A percentile compares a stretch with the other conserved stretches of the same genome.
phyloP scores from a whole-genome alignment of 2,797 vertebrate genomes.

The Cossypha dichroa region DNA sequence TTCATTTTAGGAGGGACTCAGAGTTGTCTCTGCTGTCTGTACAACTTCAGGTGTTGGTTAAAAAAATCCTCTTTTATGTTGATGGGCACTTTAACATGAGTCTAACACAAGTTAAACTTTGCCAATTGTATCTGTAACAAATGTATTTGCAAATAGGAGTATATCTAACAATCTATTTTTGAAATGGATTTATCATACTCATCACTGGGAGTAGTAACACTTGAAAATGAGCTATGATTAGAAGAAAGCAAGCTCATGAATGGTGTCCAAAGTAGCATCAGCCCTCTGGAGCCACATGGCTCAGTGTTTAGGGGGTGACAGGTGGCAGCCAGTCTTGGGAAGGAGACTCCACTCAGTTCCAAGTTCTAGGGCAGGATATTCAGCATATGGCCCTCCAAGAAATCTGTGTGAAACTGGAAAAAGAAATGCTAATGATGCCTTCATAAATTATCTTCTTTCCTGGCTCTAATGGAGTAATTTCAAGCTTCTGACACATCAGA shows the following conservation, averaged over 20 bases:
- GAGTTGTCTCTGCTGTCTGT: background rate
- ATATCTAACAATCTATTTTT: background rate
- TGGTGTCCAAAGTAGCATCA: background rate
- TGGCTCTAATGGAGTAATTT: background rate
- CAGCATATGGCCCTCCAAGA: background rate
- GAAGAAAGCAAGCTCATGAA: background rate
- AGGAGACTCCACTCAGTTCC: conserved; percentile 11
- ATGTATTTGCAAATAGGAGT: background rate
- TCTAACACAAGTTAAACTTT: background rate
- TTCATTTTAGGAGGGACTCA: background rate
- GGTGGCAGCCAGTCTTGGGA: conserved; percentile 7
- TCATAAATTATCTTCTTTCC: background rate
- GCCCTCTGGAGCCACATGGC: conserved; percentile 24
- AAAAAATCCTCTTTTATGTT: background rate
- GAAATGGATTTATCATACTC: background rate
- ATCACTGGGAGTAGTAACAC: background rate
- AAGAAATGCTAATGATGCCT: conserved; percentile 3
- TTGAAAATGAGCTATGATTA: background rate
- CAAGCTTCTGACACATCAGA: background rate
- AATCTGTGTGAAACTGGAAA: background rate
- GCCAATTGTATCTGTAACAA: background rate
- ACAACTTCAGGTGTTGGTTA: background rate
- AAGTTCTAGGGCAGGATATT: background rate
- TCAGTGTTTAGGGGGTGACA: conserved; percentile 19
- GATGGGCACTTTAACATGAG: background rate